Conservation (phyloP, 1,140 invertebrate species). For the Neuroterus valhalla region DNA sequence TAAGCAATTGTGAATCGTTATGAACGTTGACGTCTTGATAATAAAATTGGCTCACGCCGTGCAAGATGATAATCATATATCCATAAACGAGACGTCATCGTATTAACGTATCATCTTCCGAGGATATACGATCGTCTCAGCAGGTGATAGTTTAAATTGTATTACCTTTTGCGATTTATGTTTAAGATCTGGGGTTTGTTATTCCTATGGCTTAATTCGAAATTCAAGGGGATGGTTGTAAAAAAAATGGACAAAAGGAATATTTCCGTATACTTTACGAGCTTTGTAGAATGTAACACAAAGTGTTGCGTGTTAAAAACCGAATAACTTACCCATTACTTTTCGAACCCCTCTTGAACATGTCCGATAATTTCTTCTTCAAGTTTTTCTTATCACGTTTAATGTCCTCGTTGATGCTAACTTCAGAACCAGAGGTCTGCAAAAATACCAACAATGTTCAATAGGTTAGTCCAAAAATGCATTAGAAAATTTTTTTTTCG, state of each 20-base stretch:
- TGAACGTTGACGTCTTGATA: conserved; percentile 5
- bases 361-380: conserved; percentile 86
- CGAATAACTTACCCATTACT: conserved; percentile 78
- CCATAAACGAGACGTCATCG: conserved; percentile 3
- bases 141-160: conserved; percentile 20
- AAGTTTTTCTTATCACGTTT: conserved; percentile 84
- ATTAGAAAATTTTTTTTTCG: too few species aligned
- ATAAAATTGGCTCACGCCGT: conserved; percentile 19
- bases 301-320: conserved; percentile 18
- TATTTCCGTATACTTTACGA: neutral
- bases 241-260: neutral
- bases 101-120: conserved; percentile 7
- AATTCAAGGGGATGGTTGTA: neutral
- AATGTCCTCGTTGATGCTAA: conserved; percentile 80
- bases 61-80: conserved; percentile 10
- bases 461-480: too few species aligned
- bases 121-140: conserved; percentile 11
- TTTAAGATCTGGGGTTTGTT: neutral
- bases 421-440: conserved; percentile 86
- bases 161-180: conserved; percentile 32
- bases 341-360: conserved; percentile 85
- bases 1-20: neutral
- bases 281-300: neutral
- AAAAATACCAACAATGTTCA: conserved; percentile 39
- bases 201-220: neutral